Base-by-base conservation (phyloP, 2,113 vertebrate genomes). In the Pseudois nayaur region DNA sequence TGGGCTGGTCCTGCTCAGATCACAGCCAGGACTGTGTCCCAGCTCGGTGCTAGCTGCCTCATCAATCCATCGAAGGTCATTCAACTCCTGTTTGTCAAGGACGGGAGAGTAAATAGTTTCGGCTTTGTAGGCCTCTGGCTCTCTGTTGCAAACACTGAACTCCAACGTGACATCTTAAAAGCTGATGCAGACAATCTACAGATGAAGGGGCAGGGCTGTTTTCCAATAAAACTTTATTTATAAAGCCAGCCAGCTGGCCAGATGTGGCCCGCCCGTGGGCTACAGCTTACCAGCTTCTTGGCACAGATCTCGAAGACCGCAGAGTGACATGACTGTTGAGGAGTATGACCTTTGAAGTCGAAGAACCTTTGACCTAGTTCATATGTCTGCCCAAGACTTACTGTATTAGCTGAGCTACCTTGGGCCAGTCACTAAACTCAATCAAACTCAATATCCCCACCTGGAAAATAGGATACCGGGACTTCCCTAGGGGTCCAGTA, bases 111-210 rank as follows among this genome's bases (percentile, higher is more conserved):
- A 92, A 94, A 21, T 36, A 31, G 15, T 15, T 81, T 52, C 16
- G 15, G 78, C 91, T 71, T 19, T 4, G 3, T 36, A 48, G 74
- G 31, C 48, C 74, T 13, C 2, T 0, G 3, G 19, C 13, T 62
- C 81, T 45, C 67, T 19, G 54, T 19, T 14, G 15, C 43, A 6
- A 29, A 25, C 5, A 6, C 14, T 23, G 3, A 8, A 10, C 50
- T 59, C 43, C 17, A 52, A 19, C 19, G 0, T 3, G 4, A 1
- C 4, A 12, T 4, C 62, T 7, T 0, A 12, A 31, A 64, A n/a
- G 52, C 29, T 8, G 57, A 74, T 2, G 36, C 6, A 8, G 60
- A 27, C 5, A 12, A 48, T 19, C 71, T 8, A 1, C 7, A 43
- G 15, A 12, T 9, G n/a, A 86, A 14, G 0, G 15, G 62, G 60